Evolutionary conservation across 2,888 invertebrate genomes (phyloP).

Genomic region (Xylota sylvarum): DNA sequence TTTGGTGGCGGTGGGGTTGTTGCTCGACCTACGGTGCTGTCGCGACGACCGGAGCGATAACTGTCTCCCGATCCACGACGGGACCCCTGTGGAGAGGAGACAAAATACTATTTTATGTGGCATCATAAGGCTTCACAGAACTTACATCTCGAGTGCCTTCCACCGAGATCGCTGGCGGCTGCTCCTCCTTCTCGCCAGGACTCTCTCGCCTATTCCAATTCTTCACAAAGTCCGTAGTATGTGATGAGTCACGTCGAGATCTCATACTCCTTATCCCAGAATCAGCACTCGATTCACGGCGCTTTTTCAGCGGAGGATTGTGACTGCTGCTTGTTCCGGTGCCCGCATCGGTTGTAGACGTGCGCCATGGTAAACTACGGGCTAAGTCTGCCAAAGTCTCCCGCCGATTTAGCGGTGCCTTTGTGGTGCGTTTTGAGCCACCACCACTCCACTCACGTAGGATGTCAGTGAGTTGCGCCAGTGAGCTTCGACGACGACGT

Average conservation of each 20-base stretch:
- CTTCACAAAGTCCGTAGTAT: slow-evolving; percentile 90
- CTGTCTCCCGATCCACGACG: slow-evolving; percentile 89
- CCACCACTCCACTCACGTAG: slow-evolving; percentile 94
- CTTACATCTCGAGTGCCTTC: slow-evolving; percentile 78
- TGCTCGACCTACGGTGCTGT: slow-evolving; percentile 87
- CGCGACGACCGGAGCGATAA: slow-evolving; percentile 89
- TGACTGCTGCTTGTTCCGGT: slow-evolving; percentile 84
- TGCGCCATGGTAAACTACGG: slow-evolving; percentile 93
- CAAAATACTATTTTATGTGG: neutral
- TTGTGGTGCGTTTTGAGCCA: slow-evolving; percentile 86
- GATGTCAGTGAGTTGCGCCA: slow-evolving; percentile 95
- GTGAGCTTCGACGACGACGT: slow-evolving; percentile 92
- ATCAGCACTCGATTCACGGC: slow-evolving; percentile 95
- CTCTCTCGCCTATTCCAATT: slow-evolving; percentile 90
- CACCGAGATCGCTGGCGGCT: slow-evolving; percentile 75
- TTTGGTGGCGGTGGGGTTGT: slow-evolving; percentile 86
- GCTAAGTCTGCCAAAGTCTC: slow-evolving; percentile 96
- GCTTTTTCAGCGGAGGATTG: slow-evolving; percentile 87
- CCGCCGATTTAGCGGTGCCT: slow-evolving; percentile 91
- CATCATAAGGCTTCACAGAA: neutral
- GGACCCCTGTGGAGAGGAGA: slow-evolving; percentile 79
- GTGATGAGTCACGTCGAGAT: slow-evolving; percentile 90
- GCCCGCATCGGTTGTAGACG: slow-evolving; percentile 87
- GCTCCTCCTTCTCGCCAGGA: slow-evolving; percentile 84
- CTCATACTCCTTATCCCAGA: slow-evolving; percentile 92